Evolutionary conservation across 2,113 vertebrate genomes (phyloP).

Genomic region (Megaptera novaeangliae): DNA sequence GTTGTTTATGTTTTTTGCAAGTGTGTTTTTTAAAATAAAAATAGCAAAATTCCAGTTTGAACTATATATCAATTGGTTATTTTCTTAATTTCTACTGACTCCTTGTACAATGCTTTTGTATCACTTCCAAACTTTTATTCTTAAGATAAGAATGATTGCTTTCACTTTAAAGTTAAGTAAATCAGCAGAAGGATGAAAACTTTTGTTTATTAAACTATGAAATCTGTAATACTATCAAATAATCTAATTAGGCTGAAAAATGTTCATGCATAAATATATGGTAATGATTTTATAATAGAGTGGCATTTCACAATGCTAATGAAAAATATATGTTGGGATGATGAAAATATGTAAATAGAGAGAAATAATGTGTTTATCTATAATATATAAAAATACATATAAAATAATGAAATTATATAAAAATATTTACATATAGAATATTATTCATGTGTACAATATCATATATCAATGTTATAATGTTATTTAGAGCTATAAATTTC

Average conservation of each 20-base stretch:
- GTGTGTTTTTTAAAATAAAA: not conserved
- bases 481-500: not conserved
- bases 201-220: not conserved
- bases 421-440: not conserved
- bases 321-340: not conserved
- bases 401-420: not conserved
- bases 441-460: not conserved
- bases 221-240: not conserved
- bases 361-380: not conserved
- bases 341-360: not conserved
- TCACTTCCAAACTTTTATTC: not conserved
- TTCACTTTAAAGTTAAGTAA: not conserved
- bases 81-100: not conserved
- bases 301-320: not conserved
- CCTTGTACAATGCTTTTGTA: accelerated
- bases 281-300: not conserved
- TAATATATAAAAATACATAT: not conserved
- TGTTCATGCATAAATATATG: not conserved
- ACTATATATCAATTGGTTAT: not conserved
- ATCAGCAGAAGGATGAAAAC: not conserved
- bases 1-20: not conserved
- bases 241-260: not conserved
- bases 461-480: not conserved
- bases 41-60: not conserved
- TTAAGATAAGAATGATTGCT: not conserved